Evolutionary conservation across 1,140 invertebrate genomes (phyloP).

Genomic region (Drosophila albomicans): DNA sequence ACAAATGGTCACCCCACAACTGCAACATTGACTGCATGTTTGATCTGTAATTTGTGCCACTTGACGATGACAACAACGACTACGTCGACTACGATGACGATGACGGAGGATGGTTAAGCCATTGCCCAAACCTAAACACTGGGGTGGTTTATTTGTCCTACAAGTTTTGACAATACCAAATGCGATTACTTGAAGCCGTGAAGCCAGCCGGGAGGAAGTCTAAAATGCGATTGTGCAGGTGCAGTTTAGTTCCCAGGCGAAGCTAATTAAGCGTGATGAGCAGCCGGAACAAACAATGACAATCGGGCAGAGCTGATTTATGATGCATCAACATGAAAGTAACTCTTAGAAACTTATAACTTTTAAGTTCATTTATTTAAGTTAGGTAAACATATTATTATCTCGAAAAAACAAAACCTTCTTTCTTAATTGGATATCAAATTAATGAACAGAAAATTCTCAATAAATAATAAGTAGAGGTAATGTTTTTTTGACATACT

Average conservation of each 20-base stretch:
- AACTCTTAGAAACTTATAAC: not conserved
- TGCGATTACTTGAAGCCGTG: conserved; percentile 42
- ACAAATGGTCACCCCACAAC: conserved; percentile 44
- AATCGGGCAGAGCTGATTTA: conserved; percentile 37
- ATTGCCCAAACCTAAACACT: conserved; percentile 17
- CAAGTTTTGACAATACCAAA: conserved; percentile 46
- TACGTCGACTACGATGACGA: not conserved
- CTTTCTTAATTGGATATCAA: too few species aligned
- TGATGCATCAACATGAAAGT: not conserved
- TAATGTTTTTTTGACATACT: too few species aligned
- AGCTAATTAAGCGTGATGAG: conserved; percentile 45
- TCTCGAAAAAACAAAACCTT: too few species aligned
- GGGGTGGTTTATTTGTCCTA: conserved; percentile 59
- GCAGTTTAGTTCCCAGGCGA: conserved; percentile 24
- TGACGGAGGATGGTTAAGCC: conserved; percentile 19
- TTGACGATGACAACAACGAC: conserved; percentile 29
- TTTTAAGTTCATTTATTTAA: not conserved
- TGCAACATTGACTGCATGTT: conserved; percentile 49
- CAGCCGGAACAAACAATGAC: conserved; percentile 18
- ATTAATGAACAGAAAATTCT: too few species aligned
- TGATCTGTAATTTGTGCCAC: conserved; percentile 53
- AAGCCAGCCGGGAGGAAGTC: conserved; percentile 13
- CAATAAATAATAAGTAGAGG: too few species aligned
- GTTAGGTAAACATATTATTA: too few species aligned
- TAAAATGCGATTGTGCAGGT: conserved; percentile 51